Evolutionary conservation across 2,113 vertebrate genomes (phyloP).

Genomic region (Mobula hypostoma): DNA sequence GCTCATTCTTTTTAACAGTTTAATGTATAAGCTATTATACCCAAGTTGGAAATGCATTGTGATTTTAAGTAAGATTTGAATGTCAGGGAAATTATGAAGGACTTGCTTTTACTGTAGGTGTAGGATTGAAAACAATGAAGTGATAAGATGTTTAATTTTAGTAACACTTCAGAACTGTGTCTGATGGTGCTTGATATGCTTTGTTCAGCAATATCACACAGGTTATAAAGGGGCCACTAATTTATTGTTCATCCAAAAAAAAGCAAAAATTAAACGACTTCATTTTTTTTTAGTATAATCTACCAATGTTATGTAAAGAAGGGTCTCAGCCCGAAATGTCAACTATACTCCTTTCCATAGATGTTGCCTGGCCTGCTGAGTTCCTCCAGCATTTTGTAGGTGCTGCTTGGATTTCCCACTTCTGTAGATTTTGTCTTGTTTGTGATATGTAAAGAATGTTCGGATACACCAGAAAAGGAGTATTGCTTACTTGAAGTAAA

Average conservation of each 20-base stretch:
- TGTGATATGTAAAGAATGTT: not conserved
- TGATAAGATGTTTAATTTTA: conserved; percentile 30
- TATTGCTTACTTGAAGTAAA: conserved; percentile 12
- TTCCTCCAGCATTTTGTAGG: no score
- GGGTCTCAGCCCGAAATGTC: no score
- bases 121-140: conserved; percentile 26
- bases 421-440: no score
- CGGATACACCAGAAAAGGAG: not conserved
- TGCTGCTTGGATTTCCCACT: no score
- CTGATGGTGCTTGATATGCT: not conserved
- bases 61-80: conserved; percentile 25
- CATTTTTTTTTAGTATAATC: not conserved
- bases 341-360: no score
- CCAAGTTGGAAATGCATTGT: not conserved
- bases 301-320: not conserved
- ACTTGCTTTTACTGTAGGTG: not conserved
- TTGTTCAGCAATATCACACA: conserved; percentile 9
- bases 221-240: not conserved
- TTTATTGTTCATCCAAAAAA: not conserved
- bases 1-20: conserved; percentile 9
- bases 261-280: not conserved
- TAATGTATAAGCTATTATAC: conserved; percentile 12
- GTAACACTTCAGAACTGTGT: conserved; percentile 20
- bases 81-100: conserved; percentile 8
- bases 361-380: no score